These are phyloP conservation scores for Anastrepha obliqua DNA, from an alignment of 1,140 invertebrate species.

Conservation along the genomic window DNA sequence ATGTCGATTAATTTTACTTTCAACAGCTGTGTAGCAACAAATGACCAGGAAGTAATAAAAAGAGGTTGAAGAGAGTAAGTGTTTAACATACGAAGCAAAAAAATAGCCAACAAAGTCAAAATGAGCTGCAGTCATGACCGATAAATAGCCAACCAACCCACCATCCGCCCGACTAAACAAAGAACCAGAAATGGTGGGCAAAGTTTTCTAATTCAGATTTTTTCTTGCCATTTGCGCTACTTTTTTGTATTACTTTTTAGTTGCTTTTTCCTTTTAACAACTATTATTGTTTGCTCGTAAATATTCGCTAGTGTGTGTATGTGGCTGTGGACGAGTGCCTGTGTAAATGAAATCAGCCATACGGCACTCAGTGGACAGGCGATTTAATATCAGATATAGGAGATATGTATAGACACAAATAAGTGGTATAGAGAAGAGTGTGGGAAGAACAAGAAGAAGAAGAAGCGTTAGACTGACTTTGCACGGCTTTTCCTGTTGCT, in stretches of 20 bases:
- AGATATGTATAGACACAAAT: background rate
- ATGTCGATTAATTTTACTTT: slow-evolving; percentile 34
- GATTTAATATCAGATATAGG: slow-evolving; percentile 5
- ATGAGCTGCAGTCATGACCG: slow-evolving; percentile 13
- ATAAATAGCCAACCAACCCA: background rate
- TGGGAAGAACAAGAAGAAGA: background rate
- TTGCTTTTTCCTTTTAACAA: background rate
- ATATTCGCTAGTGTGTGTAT: background rate
- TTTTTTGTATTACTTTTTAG: slow-evolving; percentile 2
- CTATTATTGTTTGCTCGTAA: slow-evolving; percentile 11
- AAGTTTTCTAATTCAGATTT: slow-evolving; percentile 48
- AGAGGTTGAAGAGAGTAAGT: background rate
- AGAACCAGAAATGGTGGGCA: background rate
- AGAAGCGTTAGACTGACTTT: slow-evolving; percentile 8
- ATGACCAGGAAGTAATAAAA: background rate
- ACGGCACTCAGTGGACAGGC: background rate
- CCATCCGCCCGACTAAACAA: background rate
- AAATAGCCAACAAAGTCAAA: background rate
- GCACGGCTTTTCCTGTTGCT: slow-evolving; percentile 3
- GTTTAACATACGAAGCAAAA: background rate
- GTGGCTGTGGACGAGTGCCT: background rate
- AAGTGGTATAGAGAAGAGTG: background rate
- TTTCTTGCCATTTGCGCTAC: background rate
- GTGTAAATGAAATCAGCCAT: slow-evolving; percentile 6
- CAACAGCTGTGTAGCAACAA: background rate